phyloP scores from a whole-genome alignment of 2,888 invertebrate species.

The Watsonalla cultraria region DNA sequence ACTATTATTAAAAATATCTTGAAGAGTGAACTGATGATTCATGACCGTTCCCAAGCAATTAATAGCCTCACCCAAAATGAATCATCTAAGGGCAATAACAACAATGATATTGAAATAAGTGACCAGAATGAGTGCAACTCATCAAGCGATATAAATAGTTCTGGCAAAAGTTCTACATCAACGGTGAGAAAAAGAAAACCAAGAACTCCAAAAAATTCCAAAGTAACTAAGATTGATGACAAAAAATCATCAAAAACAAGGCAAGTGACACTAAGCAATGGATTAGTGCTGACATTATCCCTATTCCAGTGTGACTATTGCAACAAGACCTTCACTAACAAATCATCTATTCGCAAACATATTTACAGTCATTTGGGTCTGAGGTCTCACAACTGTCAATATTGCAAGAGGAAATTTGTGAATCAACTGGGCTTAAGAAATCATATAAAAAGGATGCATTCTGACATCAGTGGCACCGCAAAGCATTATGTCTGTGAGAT shows the following conservation, averaged over 20 bases:
- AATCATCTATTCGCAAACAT: constrained; percentile 83
- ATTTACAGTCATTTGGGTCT: constrained; percentile 82
- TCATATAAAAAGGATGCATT: constrained; percentile 80
- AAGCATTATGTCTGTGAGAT: constrained; percentile 83
- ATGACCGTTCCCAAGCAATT: constrained; percentile 23
- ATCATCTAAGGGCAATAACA: constrained; percentile 43
- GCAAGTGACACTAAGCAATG: constrained; percentile 34
- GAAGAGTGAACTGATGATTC: constrained; percentile 56
- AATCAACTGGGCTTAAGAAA: constrained; percentile 82
- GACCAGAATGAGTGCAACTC: constrained; percentile 38
- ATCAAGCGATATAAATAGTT: constrained; percentile 12
- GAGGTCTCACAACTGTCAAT: constrained; percentile 80
- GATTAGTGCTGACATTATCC: constrained; percentile 30
- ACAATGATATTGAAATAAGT: constrained; percentile 62
- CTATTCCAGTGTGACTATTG: constrained; percentile 79
- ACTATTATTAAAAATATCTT: constrained; percentile 51
- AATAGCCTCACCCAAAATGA: constrained; percentile 6
- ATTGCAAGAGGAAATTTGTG: constrained; percentile 81
- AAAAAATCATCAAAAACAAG: constrained; percentile 17
- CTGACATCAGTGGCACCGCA: constrained; percentile 29
- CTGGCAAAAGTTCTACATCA: constrained; percentile 2
- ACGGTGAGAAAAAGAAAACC: constrained; percentile 6
- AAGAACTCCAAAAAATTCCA: constrained; percentile 15
- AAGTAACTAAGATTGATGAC: constrained; percentile 11
- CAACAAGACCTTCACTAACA: constrained; percentile 80